A percentile compares a stretch with the other conserved stretches of the same genome.
Conservation (phyloP, 2,113 vertebrate species). For the Passer montanus region DNA sequence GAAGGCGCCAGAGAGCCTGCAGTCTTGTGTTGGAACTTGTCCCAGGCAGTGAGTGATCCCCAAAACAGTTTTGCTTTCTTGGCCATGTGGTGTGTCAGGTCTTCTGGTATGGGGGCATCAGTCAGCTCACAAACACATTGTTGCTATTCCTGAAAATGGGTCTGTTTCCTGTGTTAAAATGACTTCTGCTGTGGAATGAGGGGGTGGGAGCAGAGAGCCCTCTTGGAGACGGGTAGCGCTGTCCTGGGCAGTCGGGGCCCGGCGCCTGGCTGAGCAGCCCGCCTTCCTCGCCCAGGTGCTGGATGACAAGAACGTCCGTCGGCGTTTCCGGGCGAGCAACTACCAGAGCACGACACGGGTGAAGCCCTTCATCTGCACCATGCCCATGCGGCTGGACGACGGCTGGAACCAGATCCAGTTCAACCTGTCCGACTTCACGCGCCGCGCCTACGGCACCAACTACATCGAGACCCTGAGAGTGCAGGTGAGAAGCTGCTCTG, state of each 20-base stretch:
- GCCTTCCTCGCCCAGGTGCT: constrained; percentile 79
- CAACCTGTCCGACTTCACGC: constrained; percentile 93
- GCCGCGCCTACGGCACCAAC: constrained; percentile 93
- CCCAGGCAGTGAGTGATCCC: not conserved
- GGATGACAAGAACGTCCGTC: constrained; percentile 95
- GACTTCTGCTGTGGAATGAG: not conserved
- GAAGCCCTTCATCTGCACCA: constrained; percentile 98
- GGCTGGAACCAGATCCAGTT: constrained; percentile 99
- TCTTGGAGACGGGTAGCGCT: not conserved
- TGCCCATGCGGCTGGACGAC: constrained; percentile 95
- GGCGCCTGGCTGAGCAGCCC: not conserved
- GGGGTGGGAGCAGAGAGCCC: not conserved
- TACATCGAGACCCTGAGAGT: constrained; percentile 95
- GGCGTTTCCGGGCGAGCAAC: constrained; percentile 94
- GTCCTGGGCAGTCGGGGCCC: too few species aligned
- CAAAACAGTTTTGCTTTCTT: not conserved
- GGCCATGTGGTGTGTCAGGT: not conserved
- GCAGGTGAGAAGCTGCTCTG: constrained; percentile 76
- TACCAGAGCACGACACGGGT: constrained; percentile 96
- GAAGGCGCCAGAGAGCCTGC: not conserved
- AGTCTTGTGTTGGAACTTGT: not conserved
- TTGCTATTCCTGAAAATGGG: not conserved
- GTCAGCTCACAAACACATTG: not conserved
- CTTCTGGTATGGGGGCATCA: not conserved
- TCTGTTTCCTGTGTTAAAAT: not conserved